phyloP scores from a whole-genome alignment of 2,113 vertebrate species.

The Podarcis raffonei region DNA sequence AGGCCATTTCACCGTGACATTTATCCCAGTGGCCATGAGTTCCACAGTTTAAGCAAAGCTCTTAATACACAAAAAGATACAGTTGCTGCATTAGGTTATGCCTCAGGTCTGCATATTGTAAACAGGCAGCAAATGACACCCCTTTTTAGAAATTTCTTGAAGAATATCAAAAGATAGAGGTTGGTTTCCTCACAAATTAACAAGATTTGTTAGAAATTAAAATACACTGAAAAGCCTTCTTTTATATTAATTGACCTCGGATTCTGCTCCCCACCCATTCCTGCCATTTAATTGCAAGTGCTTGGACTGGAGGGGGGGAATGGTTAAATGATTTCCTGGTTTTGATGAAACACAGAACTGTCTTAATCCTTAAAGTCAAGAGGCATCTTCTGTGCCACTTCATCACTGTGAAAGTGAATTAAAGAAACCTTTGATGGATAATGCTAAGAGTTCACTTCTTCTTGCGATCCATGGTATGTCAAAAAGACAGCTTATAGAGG shows the following conservation, averaged over 20 bases:
- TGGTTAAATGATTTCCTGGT: constrained; percentile 24
- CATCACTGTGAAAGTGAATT: constrained; percentile 30
- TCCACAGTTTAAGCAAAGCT: not conserved
- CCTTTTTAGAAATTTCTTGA: not conserved
- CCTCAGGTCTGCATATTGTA: constrained; percentile 16
- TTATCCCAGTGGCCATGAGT: not conserved
- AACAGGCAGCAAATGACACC: constrained; percentile 8
- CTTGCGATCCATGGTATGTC: constrained; percentile 7
- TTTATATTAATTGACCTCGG: not conserved
- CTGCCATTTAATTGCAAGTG: not conserved
- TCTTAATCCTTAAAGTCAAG: constrained; percentile 41
- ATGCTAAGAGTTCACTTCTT: not conserved
- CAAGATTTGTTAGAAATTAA: constrained; percentile 14
- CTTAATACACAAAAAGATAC: not conserved
- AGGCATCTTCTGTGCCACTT: constrained; percentile 32
- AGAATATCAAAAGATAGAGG: not conserved
- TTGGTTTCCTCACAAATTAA: not conserved
- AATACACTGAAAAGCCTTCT: not conserved
- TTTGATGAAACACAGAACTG: constrained; percentile 40
- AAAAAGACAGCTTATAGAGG: constrained; percentile 27
- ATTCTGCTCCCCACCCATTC: not conserved
- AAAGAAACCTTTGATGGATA: constrained; percentile 38
- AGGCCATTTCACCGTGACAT: not conserved
- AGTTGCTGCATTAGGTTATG: not conserved
- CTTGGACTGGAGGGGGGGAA: fast-evolving